Evolutionary conservation across 2,888 invertebrate species (phyloP).

Genomic region (Rhimphoctona megacephalus): DNA sequence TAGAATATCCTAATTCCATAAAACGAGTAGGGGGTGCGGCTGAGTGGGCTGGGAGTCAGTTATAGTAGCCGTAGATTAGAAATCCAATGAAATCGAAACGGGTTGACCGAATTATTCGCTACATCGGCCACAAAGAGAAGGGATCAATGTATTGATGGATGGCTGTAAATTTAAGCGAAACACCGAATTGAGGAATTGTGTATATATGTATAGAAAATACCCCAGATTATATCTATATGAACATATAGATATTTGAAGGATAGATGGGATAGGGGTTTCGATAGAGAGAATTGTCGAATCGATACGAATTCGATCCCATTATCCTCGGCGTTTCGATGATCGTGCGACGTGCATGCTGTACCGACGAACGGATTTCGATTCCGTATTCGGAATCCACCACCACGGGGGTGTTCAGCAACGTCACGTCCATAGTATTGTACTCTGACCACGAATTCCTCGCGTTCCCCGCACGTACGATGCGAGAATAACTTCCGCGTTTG

Average conservation of each 20-base stretch:
- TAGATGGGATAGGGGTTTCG: constrained; percentile 51
- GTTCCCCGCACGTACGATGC: constrained; percentile 65
- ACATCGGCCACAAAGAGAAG: constrained; percentile 42
- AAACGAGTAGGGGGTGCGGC: constrained; percentile 25
- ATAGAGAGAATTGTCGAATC: constrained; percentile 64
- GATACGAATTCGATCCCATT: constrained; percentile 68
- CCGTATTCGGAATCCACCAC: constrained; percentile 67
- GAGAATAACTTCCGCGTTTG: constrained; percentile 70
- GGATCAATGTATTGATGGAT: constrained; percentile 47
- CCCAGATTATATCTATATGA: constrained; percentile 13
- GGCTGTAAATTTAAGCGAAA: constrained; percentile 29
- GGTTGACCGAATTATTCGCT: constrained; percentile 51
- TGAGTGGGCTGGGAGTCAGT: neutral
- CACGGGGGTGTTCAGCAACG: constrained; percentile 69
- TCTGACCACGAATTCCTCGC: constrained; percentile 71
- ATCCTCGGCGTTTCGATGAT: constrained; percentile 60
- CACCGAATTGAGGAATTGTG: constrained; percentile 13
- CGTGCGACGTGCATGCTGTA: constrained; percentile 62
- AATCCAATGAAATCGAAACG: constrained; percentile 55
- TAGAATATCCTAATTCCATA: constrained; percentile 44
- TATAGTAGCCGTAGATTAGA: constrained; percentile 22
- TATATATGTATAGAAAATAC: constrained; percentile 36
- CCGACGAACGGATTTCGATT: constrained; percentile 69
- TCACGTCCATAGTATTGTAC: constrained; percentile 65
- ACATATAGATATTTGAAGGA: constrained; percentile 29